Percentiles rank a stretch among this genome's conserved stretches.
These are phyloP conservation scores for Coptodon bakossiorum DNA, from an alignment of 2,113 vertebrate species.

Conservation along the genomic window DNA sequence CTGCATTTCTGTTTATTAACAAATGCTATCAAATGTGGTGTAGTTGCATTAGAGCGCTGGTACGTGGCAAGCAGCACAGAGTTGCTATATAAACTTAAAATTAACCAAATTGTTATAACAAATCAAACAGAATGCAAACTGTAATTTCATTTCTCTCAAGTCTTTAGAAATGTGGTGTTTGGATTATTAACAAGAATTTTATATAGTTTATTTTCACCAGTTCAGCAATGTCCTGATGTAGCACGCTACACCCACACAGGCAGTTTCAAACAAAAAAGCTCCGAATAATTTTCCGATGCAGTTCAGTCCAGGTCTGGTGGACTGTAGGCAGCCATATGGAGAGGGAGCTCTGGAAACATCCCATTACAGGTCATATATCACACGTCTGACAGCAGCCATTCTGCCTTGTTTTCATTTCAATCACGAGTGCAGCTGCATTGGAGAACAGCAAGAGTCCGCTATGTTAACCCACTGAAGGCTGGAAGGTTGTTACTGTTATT, in stretches of 20 bases:
- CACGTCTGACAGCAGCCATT: conserved; percentile 82
- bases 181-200: background rate
- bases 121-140: background rate
- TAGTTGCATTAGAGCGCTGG: background rate
- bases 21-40: background rate
- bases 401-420: conserved; percentile 91
- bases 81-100: background rate
- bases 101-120: background rate
- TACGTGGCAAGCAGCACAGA: background rate
- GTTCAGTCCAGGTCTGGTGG: conserved; percentile 68
- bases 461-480: conserved; percentile 75
- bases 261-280: conserved; percentile 4
- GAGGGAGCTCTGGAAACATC: conserved; percentile 85
- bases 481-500: background rate
- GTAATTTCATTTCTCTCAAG: background rate
- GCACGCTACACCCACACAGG: background rate
- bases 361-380: conserved; percentile 91
- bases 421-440: conserved; percentile 85
- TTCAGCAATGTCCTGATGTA: background rate
- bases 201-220: background rate
- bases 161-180: background rate
- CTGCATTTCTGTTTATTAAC: background rate
- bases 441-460: conserved; percentile 45
- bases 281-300: conserved; percentile 18
- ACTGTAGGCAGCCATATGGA: conserved; percentile 80